Base-by-base conservation (phyloP, 2,888 invertebrate species). In the Campoletis raptor region DNA sequence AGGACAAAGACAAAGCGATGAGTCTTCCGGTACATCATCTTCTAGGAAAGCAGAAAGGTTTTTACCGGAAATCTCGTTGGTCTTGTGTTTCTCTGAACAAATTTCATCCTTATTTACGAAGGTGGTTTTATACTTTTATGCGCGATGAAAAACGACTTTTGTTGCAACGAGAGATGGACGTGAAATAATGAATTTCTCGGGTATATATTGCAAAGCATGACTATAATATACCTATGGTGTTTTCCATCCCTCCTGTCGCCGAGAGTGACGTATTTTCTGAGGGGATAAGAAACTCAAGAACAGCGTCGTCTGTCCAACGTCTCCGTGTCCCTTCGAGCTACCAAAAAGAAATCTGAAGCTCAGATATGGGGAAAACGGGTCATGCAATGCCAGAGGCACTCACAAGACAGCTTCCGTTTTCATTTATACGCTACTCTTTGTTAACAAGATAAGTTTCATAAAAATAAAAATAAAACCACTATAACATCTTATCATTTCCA, bases 261-360 rank as follows among this genome's bases (percentile, higher is more conserved):
- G 30, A 24, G 81, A 85, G 77, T 85, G 81, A 85, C 81, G 73
- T 81, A 73, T 81, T 78, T 78, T 81, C 81, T 72, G 67, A 73
- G 77, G 66, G 24, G 64, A 54, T 72, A 78, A 78, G 78, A 72
- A 78, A 83, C 83, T 78, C 54, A 54, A 77, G 77, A 78, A 37
- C 57, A 66, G 54, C 72, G 37, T 12, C 72, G 66, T 73, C 78
- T 72, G 45, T 24, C 81, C 77, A 73, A 70, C 69, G 80, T 77
- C 79, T 57, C 36, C n/a, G 30, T 77, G 72, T 85, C 52, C 81
- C 81, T 77, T 48, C 64, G 48, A 81, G 85, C 81, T 78, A 81
- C 78, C 37, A 73, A 76, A 76, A 57, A 61, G 61, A 36, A 78
- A 81, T 66, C 52, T 67, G 40, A 77, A 81, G 67, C 77, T 81